Evolutionary conservation across 2,113 vertebrate genomes (phyloP).

Genomic region (Barbus barbus): DNA sequence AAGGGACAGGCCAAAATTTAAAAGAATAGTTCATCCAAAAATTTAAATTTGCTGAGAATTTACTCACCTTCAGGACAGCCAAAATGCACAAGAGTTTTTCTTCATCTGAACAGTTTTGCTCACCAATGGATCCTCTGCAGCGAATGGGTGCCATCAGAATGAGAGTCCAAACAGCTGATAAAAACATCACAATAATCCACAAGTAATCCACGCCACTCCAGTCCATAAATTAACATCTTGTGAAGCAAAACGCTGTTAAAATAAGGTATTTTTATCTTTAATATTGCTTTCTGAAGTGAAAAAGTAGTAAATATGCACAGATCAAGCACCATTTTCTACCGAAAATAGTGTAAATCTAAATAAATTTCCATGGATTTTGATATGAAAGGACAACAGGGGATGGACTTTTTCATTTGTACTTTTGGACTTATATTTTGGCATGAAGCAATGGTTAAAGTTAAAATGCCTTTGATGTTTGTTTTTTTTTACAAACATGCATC

Average conservation of each 20-base stretch:
- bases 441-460: not conserved
- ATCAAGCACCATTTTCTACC: no score
- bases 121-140: not conserved
- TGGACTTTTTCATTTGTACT: not conserved
- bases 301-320: no score
- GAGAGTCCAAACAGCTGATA: not conserved
- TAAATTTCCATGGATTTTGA: no score
- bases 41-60: not conserved
- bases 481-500: no score
- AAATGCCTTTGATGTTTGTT: not conserved
- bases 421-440: no score
- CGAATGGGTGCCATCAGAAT: not conserved
- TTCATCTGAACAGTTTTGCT: not conserved
- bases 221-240: not conserved
- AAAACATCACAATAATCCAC: not conserved
- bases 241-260: no score
- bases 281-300: no score
- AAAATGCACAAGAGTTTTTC: not conserved
- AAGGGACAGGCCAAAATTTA: not conserved
- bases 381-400: no score
- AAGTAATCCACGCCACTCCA: not conserved
- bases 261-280: not conserved
- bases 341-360: no score
- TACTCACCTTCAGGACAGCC: not conserved
- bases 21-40: not conserved